Conservation (phyloP, 1,140 invertebrate genomes). For the Sinella curviseta region DNA sequence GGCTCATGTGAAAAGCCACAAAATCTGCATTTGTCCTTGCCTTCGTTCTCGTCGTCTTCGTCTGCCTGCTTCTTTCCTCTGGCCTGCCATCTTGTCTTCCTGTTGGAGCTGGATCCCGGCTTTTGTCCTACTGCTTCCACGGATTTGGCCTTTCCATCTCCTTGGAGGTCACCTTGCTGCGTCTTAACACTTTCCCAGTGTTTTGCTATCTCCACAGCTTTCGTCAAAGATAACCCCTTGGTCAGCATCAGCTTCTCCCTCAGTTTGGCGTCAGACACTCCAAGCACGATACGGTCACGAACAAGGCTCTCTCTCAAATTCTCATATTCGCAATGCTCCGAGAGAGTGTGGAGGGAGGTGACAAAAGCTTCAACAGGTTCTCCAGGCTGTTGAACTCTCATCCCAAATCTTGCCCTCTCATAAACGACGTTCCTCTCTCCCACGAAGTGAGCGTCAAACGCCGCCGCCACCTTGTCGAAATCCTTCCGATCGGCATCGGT, state of each 20-base stretch:
- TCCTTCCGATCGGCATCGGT: slow-evolving; percentile 43
- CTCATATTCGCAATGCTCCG: slow-evolving; percentile 20
- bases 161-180: slow-evolving; percentile 23
- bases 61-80: too few species aligned
- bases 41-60: too few species aligned
- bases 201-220: slow-evolving; percentile 50
- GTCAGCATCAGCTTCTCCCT: slow-evolving; percentile 52
- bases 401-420: slow-evolving; percentile 47
- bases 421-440: slow-evolving; percentile 43
- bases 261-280: slow-evolving; percentile 49
- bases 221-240: slow-evolving; percentile 49
- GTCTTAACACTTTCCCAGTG: slow-evolving; percentile 47
- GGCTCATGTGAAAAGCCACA: neutral
- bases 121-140: slow-evolving; percentile 34
- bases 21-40: neutral
- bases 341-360: slow-evolving; percentile 37
- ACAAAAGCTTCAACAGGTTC: slow-evolving; percentile 48
- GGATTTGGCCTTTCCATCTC: slow-evolving; percentile 42
- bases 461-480: slow-evolving; percentile 31
- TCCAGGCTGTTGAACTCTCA: slow-evolving; percentile 35
- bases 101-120: neutral
- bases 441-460: slow-evolving; percentile 44
- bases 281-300: slow-evolving; percentile 51
- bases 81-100: neutral
- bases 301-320: slow-evolving; percentile 26